A percentile compares a stretch with the other conserved stretches of the same genome.
These are phyloP conservation scores for Delichon dasypus DNA, from an alignment of 2,797 vertebrate species.

Conservation along the genomic window DNA sequence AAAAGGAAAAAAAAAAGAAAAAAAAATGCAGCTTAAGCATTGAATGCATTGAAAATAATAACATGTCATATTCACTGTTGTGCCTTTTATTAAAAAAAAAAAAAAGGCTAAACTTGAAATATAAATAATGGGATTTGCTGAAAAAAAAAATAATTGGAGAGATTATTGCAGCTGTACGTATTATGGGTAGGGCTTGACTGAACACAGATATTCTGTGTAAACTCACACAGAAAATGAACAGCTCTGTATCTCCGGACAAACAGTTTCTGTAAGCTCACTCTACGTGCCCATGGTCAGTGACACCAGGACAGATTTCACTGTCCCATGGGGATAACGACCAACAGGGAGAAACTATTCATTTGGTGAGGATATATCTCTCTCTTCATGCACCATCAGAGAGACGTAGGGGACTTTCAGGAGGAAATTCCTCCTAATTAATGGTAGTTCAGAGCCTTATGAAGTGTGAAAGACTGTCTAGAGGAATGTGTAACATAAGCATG, in stretches of 20 bases:
- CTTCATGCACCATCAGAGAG: slow-evolving; percentile 44
- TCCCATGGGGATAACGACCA: slow-evolving; percentile 48
- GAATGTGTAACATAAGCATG: slow-evolving; percentile 26
- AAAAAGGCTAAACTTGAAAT: not conserved
- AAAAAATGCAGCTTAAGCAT: slow-evolving; percentile 1
- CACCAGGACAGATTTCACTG: slow-evolving; percentile 21
- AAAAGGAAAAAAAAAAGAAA: not conserved
- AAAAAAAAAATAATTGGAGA: not conserved
- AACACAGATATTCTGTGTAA: not conserved
- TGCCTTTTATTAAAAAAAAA: not conserved
- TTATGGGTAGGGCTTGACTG: not conserved
- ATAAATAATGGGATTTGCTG: slow-evolving; percentile 41
- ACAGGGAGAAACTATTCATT: slow-evolving; percentile 13
- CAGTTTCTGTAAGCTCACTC: not conserved
- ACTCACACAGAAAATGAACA: not conserved
- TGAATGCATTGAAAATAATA: slow-evolving; percentile 16
- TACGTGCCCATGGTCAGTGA: not conserved
- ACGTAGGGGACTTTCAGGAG: slow-evolving; percentile 29
- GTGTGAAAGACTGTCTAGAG: slow-evolving; percentile 56
- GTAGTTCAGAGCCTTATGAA: slow-evolving; percentile 48
- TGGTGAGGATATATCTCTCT: slow-evolving; percentile 27
- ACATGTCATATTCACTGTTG: slow-evolving; percentile 31
- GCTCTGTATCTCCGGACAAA: not conserved
- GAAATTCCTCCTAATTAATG: slow-evolving; percentile 63
- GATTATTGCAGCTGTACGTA: not conserved